Base-by-base conservation (phyloP, 2,113 vertebrate species). In the Solea solea region DNA sequence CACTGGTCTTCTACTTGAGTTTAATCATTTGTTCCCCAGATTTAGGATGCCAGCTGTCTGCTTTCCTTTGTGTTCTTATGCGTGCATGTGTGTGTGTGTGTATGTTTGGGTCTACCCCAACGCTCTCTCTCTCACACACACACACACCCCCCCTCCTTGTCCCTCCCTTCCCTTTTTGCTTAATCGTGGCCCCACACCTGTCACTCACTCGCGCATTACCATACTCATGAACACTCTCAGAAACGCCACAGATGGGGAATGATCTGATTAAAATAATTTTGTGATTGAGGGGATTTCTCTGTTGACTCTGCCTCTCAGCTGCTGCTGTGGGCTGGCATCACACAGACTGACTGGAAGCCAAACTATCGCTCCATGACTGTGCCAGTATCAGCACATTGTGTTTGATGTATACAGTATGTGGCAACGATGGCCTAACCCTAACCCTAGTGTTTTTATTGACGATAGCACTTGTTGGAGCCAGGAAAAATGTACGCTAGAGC, bases 21-120 rank as follows among this genome's bases (percentile, higher is more conserved):
- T 70, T 61, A 81, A 88, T 85, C 71, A 76, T 84, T 87, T 82
- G 80, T 80, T 75, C 78, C 67, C 67, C 74, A 78, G 86, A 88
- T 88, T 87, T 82, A 88, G 81, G 83, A 84, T 89, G 83, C 89
- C 89, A 91, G 88, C 89, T 91, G 89, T 89, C 89, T 86, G 69
- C 66, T 72, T 86, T 74, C 76, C 83, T 88, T 89, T 91, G 89
- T 89, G 82, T 64, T 58, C 56, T 28, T 14, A n/a, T 70, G 15
- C 63, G 76, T 68, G 62, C 28, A 50, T 57, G 42, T 27, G 78
- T 71, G 65, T 71, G 65, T 49, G 69, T 62, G 55, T 28, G 49
- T 49, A 62, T 39, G 57, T 11, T 34, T 28, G 51, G 4, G 21
- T 4, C 10, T 0, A 27, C n/a, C 13, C 13, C 40, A 12, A 44